Evolutionary conservation across 1,140 invertebrate species (phyloP).

Genomic region (Trialeurodes vaporariorum): DNA sequence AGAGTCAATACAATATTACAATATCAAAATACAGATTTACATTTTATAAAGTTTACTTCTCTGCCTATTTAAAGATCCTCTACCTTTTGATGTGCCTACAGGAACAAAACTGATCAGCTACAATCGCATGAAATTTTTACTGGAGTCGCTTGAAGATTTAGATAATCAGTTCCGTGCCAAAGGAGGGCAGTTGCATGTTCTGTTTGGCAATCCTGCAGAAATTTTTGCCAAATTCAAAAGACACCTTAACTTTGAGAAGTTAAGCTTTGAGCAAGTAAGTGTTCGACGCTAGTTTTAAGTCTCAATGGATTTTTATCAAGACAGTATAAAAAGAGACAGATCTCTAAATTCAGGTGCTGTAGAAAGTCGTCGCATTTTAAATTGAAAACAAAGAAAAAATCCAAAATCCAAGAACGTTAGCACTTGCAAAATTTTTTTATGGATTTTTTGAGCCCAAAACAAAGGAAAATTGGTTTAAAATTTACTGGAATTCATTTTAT

Average conservation of each 20-base stretch:
- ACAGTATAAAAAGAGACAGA: no score
- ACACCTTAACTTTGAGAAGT: slow-evolving; percentile 40
- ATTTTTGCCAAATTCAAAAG: slow-evolving; percentile 46
- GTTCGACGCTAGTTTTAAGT: no score
- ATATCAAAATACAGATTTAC: no score
- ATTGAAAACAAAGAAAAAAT: no score
- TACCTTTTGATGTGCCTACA: slow-evolving; percentile 30
- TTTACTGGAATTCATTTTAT: no score
- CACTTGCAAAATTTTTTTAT: no score
- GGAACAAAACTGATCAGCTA: slow-evolving; percentile 50
- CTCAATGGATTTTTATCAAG: no score
- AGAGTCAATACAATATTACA: no score
- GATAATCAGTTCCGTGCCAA: slow-evolving; percentile 44
- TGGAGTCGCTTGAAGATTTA: slow-evolving; percentile 55
- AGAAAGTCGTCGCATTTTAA: not conserved
- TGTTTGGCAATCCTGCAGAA: slow-evolving; percentile 49
- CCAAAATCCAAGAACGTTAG: no score
- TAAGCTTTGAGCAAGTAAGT: slow-evolving; percentile 49
- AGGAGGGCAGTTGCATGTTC: slow-evolving; percentile 47
- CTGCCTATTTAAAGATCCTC: slow-evolving; percentile 1
- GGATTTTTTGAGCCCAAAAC: no score
- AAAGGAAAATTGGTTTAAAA: not conserved
- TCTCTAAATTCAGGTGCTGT: not conserved
- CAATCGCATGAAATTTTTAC: slow-evolving; percentile 55
- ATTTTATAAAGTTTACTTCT: no score